Evolutionary conservation across 2,797 vertebrate genomes (phyloP).

Genomic region (Oreortyx pictus): DNA sequence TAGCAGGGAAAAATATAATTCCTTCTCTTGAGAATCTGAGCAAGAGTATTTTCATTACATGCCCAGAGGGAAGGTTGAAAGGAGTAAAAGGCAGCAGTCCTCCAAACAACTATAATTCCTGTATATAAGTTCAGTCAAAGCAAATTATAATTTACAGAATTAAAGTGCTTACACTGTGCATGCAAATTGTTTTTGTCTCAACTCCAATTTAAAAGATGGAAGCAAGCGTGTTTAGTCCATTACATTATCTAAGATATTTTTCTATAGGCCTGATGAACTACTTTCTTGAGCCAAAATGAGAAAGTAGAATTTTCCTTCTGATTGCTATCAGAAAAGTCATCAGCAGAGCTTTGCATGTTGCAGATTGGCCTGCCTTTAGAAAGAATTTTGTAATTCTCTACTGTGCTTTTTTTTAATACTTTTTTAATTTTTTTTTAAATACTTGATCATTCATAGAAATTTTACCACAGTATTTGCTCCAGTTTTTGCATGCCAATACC

Average conservation of each 20-base stretch:
- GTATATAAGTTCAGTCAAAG: not conserved
- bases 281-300: not conserved
- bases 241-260: not conserved
- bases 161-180: not conserved
- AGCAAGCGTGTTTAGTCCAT: not conserved
- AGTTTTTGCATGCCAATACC: not conserved
- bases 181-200: not conserved
- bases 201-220: not conserved
- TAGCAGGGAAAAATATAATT: not conserved
- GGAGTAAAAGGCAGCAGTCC: not conserved
- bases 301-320: not conserved
- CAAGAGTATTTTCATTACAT: not conserved
- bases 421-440: not conserved
- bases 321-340: not conserved
- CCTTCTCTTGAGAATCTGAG: not conserved
- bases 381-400: not conserved
- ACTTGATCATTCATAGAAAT: not conserved
- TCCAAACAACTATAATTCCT: not conserved
- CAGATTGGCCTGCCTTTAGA: not conserved
- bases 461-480: not conserved
- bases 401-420: not conserved
- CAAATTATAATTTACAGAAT: not conserved
- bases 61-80: not conserved
- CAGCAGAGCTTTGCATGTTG: not conserved
- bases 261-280: not conserved